Conservation (phyloP, 1,140 invertebrate species). For the Archegozetes longisetosus region DNA sequence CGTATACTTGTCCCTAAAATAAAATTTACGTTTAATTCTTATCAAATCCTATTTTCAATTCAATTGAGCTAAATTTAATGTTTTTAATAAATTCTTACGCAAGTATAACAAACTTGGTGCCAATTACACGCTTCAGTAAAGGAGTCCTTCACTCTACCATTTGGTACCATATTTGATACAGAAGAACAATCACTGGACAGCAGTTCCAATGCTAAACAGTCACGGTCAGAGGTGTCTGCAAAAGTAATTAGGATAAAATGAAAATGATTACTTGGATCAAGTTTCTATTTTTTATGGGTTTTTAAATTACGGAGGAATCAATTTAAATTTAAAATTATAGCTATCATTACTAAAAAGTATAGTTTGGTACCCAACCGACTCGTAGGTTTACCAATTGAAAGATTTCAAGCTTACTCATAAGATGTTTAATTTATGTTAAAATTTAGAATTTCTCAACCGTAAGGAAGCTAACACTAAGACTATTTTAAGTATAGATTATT, state of each 20-base stretch:
- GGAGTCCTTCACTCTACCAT: conserved; percentile 5
- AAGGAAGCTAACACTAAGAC: too few relatives aligned
- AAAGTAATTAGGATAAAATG: neutral
- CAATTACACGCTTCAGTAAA: conserved; percentile 19
- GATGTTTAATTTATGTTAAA: too few relatives aligned
- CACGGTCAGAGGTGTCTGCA: neutral
- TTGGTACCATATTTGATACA: conserved; percentile 15
- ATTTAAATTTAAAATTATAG: too few relatives aligned
- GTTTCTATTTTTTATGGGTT: too few relatives aligned
- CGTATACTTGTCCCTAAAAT: conserved; percentile 17
- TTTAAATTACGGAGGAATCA: too few relatives aligned
- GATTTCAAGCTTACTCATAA: too few relatives aligned
- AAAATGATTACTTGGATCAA: too few relatives aligned
- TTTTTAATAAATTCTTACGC: conserved; percentile 12
- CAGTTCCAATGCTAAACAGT: conserved; percentile 15
- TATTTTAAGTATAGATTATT: too few relatives aligned
- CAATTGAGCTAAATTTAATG: neutral
- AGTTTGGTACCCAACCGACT: too few relatives aligned
- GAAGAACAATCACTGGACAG: conserved; percentile 19
- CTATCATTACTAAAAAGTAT: too few relatives aligned
- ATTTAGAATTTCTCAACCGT: too few relatives aligned
- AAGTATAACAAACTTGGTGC: conserved; percentile 22
- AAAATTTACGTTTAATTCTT: neutral
- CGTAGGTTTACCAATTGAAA: too few relatives aligned
- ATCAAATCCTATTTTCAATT: conserved; percentile 6